Evolutionary conservation across 2,888 invertebrate genomes (phyloP), one percentile per base, ranked within the genome.

Genomic region (Steromphala cineraria): DNA sequence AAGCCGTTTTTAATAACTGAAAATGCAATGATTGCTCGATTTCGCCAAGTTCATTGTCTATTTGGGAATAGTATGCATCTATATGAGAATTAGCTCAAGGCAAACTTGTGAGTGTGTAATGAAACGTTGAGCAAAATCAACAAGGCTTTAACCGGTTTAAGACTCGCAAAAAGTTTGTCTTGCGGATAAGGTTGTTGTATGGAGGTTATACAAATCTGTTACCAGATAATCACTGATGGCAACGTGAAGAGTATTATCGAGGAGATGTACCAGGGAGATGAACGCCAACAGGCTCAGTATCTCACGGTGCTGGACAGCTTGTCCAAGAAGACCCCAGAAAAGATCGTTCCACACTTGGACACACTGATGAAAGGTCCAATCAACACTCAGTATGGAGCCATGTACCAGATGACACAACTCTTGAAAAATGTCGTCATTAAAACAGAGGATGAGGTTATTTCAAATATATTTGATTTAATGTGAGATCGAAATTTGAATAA

Each of bases 141-240:
- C 36, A 36, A 36, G 36, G 36, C 36, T 36, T 36, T 36, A 36
- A 36, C 36, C 36, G 7, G 36, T 7, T n/a, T n/a, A n/a, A n/a
- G n/a, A n/a, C n/a, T n/a, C n/a, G n/a, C n/a, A n/a, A n/a, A n/a
- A n/a, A n/a, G n/a, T n/a, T n/a, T n/a, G n/a, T n/a, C n/a, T n/a
- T n/a, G n/a, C n/a, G n/a, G n/a, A n/a, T n/a, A n/a, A n/a, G n/a
- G n/a, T n/a, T n/a, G n/a, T n/a, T n/a, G n/a, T n/a, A n/a, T n/a
- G n/a, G 46, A 46, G 13, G 1, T 46, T 13, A 5, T 10, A n/a
- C n/a, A 1, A 46, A 46, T 46, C 1, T 46, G 2, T 55, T 55
- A 21, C n/a, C 80, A 86, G 85, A 77, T 84, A 46, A 80, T 87
- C 53, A 83, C 80, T 17, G 80, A 80, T 7, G 81, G 82, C 46